phyloP scores from a whole-genome alignment of 2,113 vertebrate genomes.

The Ochotona curzoniae region DNA sequence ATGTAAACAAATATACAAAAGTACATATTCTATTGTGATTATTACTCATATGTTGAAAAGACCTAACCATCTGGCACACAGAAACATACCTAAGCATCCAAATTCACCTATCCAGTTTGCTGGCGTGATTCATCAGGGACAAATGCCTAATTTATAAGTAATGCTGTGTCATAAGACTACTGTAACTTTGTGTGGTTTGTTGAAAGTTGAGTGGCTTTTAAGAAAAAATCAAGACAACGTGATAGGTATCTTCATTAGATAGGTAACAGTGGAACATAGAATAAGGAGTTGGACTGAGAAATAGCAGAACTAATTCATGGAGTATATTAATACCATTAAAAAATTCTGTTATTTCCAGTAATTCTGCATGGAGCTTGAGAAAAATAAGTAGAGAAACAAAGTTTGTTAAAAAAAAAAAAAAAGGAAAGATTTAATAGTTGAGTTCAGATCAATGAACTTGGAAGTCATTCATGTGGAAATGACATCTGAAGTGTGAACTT shows the following conservation, averaged over 20 bases:
- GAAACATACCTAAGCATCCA: background rate
- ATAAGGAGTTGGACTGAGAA: background rate
- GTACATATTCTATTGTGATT: background rate
- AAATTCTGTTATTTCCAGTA: background rate
- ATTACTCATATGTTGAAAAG: background rate
- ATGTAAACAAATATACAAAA: background rate
- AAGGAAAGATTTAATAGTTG: background rate
- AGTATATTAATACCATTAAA: background rate
- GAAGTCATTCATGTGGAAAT: background rate
- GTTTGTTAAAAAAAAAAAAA: background rate
- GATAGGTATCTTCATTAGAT: background rate
- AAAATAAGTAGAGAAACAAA: background rate
- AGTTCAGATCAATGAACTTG: background rate
- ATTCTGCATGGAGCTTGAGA: background rate
- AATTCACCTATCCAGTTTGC: background rate
- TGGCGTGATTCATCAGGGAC: background rate
- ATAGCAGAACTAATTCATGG: background rate
- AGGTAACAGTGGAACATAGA: background rate
- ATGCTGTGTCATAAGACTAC: background rate
- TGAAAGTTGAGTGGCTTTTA: slow-evolving; percentile 15
- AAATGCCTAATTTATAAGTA: background rate
- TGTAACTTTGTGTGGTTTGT: background rate
- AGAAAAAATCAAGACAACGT: background rate
- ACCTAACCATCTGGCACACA: background rate
- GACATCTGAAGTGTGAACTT: background rate